Base-by-base conservation (phyloP, 1,140 invertebrate genomes). In the Monomorium pharaonis region DNA sequence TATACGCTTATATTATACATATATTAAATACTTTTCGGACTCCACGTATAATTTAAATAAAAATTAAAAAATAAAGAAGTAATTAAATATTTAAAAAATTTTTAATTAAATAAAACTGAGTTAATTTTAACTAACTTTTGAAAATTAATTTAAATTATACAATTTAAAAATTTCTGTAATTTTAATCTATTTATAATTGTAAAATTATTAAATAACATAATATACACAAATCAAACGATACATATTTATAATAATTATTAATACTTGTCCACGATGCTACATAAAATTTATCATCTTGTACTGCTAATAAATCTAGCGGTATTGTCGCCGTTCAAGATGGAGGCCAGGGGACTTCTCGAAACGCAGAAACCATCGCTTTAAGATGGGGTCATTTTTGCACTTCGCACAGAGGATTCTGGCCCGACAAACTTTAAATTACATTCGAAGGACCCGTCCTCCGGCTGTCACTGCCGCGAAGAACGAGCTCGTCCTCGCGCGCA, bases 391-490 rank as follows among this genome's bases (percentile, higher is more conserved):
- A 78, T 83, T 80, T 70, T 86, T 88, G 85, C 74, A 65, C 62
- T 86, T 74, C 72, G 70, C 44, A 42, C 44, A 60, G 60, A 58
- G 62, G 21, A 86, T 86, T 62, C 70, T 27, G 30, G 30, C 21
- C 49, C 49, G 33, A 47, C 58, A 77, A 90, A 90, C 85, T 90
- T 90, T 89, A 90, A 90, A 90, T 90, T 90, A 86, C 85, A 76
- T 90, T 87, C 74, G 85, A 87, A 81, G 87, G 54, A 72, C 49
- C 56, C 74, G 67, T 72, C 67, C 37, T 72, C 78, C 78, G 77
- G 44, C 75, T 65, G 75, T 78, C 60, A 24, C 10, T 76, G 70
- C 47, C 27, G 76, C 78, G 67, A 81, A 47, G 37, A 30, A 56
- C 67, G 65, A 70, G 58, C 63, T 76, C 87, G 83, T 77, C 75